Percentiles rank a stretch among this genome's conserved stretches.
phyloP scores from a whole-genome alignment of 1,140 invertebrate genomes.

The Drosophila punjabiensis region DNA sequence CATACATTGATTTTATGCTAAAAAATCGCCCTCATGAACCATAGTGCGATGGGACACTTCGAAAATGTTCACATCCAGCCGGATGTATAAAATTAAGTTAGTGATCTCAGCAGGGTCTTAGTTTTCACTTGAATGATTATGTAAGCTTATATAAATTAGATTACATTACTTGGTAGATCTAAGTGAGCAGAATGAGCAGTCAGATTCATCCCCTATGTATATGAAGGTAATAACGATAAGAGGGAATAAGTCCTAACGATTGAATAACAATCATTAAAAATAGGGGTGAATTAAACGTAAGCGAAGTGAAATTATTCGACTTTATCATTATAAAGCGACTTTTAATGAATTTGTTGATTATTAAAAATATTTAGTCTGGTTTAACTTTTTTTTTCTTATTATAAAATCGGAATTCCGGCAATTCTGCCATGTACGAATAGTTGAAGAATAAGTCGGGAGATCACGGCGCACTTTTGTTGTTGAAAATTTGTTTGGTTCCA shows the following conservation, averaged over 20 bases:
- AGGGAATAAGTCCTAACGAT: constrained; percentile 8
- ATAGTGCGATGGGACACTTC: neutral
- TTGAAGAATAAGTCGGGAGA: too few species aligned
- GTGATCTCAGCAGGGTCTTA: constrained; percentile 32
- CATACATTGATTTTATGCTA: too few species aligned
- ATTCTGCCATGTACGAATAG: too few species aligned
- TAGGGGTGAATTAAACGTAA: constrained; percentile 21
- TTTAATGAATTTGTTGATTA: neutral
- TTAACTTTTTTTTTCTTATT: neutral
- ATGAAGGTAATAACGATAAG: constrained; percentile 15
- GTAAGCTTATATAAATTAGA: constrained; percentile 27
- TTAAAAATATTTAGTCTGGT: neutral
- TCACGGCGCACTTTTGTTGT: too few species aligned
- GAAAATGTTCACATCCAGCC: constrained; percentile 31
- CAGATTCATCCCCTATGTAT: constrained; percentile 33
- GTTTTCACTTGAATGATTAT: constrained; percentile 43
- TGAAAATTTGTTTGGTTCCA: too few species aligned
- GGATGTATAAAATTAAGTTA: constrained; percentile 19
- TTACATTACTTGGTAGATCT: constrained; percentile 34
- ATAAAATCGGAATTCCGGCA: too few species aligned
- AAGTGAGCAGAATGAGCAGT: constrained; percentile 45
- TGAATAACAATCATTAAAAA: constrained; percentile 13
- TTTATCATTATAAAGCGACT: neutral
- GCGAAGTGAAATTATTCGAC: neutral
- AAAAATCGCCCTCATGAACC: too few species aligned